Conservation (phyloP, 2,797 vertebrate species). For the Nasua narica region DNA sequence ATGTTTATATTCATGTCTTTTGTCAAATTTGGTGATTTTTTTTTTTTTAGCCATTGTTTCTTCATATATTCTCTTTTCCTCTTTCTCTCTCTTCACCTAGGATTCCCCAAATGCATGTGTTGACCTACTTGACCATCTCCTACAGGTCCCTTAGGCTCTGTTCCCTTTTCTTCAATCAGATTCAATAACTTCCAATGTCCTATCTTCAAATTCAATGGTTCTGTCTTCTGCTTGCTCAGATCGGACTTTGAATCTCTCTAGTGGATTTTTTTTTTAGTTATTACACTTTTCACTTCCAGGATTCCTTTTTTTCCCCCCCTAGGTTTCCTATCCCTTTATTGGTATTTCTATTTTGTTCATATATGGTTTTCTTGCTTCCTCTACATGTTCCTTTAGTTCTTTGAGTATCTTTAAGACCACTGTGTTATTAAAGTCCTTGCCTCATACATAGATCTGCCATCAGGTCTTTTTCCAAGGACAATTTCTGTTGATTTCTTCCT, state of each 20-base stretch:
- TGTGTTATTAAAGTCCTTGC: not conserved
- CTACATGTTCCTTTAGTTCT: not conserved
- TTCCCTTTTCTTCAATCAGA: not conserved
- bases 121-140: not conserved
- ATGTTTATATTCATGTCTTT: not conserved
- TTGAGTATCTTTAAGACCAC: not conserved
- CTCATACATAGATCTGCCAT: not conserved
- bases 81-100: not conserved
- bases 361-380: not conserved
- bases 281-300: not conserved
- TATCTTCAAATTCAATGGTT: not conserved
- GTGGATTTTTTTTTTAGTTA: not conserved
- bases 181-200: not conserved
- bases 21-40: not conserved
- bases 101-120: not conserved
- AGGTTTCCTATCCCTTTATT: not conserved
- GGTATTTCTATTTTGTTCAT: not conserved
- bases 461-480: not conserved
- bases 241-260: not conserved
- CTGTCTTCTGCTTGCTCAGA: not conserved
- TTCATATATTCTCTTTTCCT: not conserved
- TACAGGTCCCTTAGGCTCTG: not conserved
- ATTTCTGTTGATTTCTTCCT: not conserved
- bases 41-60: not conserved
- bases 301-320: not conserved